A percentile compares a stretch with the other conserved stretches of the same genome.
phyloP scores from a whole-genome alignment of 2,113 vertebrate species.

The Trachemys scripta region DNA sequence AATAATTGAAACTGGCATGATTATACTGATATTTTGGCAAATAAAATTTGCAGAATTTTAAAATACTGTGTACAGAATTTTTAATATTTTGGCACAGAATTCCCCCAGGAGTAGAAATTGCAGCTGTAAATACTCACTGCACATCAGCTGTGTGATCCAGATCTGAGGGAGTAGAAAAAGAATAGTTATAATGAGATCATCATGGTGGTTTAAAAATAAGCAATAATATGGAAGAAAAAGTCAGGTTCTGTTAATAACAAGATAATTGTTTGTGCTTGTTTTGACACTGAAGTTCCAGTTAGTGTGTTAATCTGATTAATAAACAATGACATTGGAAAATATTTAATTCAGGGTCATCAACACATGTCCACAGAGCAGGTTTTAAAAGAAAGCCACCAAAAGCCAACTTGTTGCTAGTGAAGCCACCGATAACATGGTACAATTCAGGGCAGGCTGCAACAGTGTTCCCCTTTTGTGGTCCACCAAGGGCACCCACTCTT shows the following conservation, averaged over 20 bases:
- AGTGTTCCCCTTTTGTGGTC: no score
- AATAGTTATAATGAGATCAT: not conserved
- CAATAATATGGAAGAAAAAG: not conserved
- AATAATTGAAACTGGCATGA: no score
- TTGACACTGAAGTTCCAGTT: not conserved
- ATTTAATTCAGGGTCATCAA: not conserved
- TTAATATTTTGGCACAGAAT: no score
- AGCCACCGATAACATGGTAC: not conserved
- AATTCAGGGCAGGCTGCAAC: no score
- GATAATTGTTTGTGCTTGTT: not conserved
- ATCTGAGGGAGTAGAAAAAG: slow-evolving; percentile 81
- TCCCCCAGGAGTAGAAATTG: not conserved
- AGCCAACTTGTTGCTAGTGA: not conserved
- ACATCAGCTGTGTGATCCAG: slow-evolving; percentile 98
- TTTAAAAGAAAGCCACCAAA: not conserved
- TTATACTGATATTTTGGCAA: no score
- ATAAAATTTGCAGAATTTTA: no score
- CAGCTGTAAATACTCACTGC: slow-evolving; percentile 88
- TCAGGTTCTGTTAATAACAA: not conserved
- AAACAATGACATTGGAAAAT: not conserved
- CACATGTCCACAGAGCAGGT: not conserved
- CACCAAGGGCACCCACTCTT: no score
- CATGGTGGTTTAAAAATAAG: accelerated
- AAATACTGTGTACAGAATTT: no score
- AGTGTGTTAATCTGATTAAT: not conserved